Percentiles rank a stretch among this genome's conserved stretches.
These are phyloP conservation scores for Erpornis zantholeuca DNA, from an alignment of 2,113 vertebrate genomes.

Conservation along the genomic window DNA sequence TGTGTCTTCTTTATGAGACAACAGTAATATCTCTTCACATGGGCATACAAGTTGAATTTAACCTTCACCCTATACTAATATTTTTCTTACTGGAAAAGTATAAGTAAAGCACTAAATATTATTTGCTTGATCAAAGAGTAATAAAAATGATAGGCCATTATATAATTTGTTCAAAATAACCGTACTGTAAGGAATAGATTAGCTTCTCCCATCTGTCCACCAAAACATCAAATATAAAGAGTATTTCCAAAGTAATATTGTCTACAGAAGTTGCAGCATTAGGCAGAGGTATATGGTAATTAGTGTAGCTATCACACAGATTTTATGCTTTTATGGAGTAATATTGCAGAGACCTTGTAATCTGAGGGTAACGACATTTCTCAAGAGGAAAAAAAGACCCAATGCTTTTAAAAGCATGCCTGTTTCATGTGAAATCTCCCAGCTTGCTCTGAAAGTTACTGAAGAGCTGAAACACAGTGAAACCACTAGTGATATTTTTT, in stretches of 20 bases:
- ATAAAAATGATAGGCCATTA: neutral
- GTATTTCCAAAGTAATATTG: neutral
- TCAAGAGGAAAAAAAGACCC: neutral
- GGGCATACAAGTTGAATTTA: conserved; percentile 8
- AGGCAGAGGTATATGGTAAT: neutral
- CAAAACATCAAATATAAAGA: neutral
- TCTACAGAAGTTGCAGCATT: neutral
- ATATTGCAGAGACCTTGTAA: neutral
- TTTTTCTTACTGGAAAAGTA: neutral
- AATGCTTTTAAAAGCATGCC: neutral
- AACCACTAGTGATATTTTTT: neutral
- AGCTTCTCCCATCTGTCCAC: neutral
- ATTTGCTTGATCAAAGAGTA: neutral
- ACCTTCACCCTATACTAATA: neutral
- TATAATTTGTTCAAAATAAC: neutral
- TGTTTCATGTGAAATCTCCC: neutral
- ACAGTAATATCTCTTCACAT: neutral
- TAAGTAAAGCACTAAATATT: neutral
- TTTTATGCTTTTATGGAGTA: conserved; percentile 20
- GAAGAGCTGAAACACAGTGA: neutral
- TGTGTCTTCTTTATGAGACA: conserved; percentile 46
- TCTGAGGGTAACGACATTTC: neutral
- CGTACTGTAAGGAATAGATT: neutral
- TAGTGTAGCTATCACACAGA: neutral
- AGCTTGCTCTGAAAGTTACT: neutral